Percentiles rank a stretch among this genome's conserved stretches.
Conservation (phyloP, 2,888 invertebrate genomes). For the Cataglyphis altisquamis region DNA sequence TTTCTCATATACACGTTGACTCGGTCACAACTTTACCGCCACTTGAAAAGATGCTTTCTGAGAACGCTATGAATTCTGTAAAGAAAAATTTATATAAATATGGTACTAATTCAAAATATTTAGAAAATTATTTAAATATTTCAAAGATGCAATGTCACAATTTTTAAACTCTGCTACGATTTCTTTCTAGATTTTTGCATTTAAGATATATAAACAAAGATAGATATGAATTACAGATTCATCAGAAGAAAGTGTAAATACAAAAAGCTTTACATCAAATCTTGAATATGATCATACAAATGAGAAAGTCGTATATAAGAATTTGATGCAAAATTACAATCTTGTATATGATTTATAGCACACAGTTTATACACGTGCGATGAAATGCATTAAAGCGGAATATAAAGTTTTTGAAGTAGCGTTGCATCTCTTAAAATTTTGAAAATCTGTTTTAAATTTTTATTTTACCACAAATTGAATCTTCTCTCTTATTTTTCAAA, state of each 20-base stretch:
- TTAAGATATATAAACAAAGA: neutral
- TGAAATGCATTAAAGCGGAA: neutral
- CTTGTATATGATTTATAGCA: neutral
- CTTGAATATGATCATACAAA: neutral
- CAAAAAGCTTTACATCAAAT: neutral
- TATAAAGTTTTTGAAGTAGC: neutral
- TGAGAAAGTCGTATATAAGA: neutral
- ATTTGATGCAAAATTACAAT: neutral
- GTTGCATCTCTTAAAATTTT: too few species aligned
- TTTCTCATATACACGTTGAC: neutral
- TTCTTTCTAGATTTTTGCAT: neutral
- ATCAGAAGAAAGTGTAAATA: neutral
- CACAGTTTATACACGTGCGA: neutral
- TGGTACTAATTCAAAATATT: neutral
- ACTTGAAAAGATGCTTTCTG: neutral
- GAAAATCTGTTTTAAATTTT: neutral
- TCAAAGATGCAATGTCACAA: neutral
- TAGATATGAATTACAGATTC: neutral
- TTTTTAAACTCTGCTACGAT: neutral
- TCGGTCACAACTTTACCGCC: neutral
- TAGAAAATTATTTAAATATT: neutral
- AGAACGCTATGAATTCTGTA: neutral
- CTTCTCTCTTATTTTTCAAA: neutral
- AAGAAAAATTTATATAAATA: conserved; percentile 1
- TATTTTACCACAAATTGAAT: neutral